Conservation (phyloP, 1,140 invertebrate species). For the Nephila pilipes region DNA sequence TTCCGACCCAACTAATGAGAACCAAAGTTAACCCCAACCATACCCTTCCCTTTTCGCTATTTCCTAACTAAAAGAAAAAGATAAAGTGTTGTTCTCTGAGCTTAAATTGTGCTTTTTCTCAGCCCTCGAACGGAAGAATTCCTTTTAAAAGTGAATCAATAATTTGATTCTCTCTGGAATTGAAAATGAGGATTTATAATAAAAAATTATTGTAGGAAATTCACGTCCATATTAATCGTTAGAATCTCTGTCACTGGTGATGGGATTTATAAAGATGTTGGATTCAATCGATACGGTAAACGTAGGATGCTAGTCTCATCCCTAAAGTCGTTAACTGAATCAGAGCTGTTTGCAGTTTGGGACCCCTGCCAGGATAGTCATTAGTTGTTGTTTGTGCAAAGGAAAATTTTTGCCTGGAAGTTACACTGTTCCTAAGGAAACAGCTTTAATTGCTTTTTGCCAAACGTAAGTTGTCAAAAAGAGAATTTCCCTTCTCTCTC, state of each 20-base stretch:
- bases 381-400: constrained; percentile 66
- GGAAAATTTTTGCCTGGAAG: constrained; percentile 29
- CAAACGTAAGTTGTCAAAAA: constrained; percentile 28
- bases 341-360: constrained; percentile 53
- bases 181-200: not conserved
- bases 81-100: not conserved
- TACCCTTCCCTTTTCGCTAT: not conserved
- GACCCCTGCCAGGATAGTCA: constrained; percentile 53
- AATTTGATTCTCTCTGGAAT: not conserved
- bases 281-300: constrained; percentile 45
- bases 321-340: constrained; percentile 54
- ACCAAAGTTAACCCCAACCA: not conserved
- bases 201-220: not conserved
- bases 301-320: not conserved
- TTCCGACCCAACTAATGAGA: not conserved
- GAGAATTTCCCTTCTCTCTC: not conserved
- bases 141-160: constrained; percentile 18
- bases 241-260: not conserved
- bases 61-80: constrained; percentile 8
- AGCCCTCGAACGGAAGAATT: not conserved
- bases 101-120: not conserved
- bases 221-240: constrained; percentile 19
- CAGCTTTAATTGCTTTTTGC: constrained; percentile 65
- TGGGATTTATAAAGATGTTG: constrained; percentile 32
- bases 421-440: not conserved